Conservation (phyloP, 2,888 invertebrate species). For the Tipula helvola region DNA sequence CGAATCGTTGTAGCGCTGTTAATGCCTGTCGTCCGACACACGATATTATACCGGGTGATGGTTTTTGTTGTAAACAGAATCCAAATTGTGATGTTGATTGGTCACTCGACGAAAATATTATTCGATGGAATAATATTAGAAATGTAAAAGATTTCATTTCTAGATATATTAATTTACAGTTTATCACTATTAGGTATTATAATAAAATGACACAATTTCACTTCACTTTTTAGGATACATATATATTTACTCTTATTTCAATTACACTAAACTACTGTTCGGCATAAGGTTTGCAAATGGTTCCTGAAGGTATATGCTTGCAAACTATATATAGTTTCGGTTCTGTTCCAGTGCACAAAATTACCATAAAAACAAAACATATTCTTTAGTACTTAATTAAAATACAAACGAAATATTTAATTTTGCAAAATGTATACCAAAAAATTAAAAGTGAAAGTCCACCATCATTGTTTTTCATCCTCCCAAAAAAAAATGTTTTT, state of each 20-base stretch:
- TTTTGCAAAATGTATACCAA: background rate
- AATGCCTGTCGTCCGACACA: slow-evolving; percentile 61
- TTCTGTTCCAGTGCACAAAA: background rate
- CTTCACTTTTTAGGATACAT: background rate
- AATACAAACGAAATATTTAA: background rate
- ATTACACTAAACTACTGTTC: background rate
- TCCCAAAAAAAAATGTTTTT: background rate
- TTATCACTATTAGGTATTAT: background rate
- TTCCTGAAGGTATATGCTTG: background rate
- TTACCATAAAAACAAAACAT: background rate
- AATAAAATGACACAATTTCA: background rate
- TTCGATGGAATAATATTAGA: background rate
- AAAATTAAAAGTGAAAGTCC: background rate
- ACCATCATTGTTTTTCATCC: background rate
- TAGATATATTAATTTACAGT: background rate
- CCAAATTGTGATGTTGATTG: background rate
- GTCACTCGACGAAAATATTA: background rate
- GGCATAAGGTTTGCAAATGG: background rate
- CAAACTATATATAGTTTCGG: background rate
- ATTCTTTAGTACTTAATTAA: background rate
- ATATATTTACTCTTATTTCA: background rate
- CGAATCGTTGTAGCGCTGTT: slow-evolving; percentile 48
- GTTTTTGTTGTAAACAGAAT: slow-evolving; percentile 37
- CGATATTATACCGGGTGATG: slow-evolving; percentile 40
- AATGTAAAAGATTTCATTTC: background rate